Base-by-base conservation (phyloP, 2,888 invertebrate genomes). In the Argyresthia goedartella region DNA sequence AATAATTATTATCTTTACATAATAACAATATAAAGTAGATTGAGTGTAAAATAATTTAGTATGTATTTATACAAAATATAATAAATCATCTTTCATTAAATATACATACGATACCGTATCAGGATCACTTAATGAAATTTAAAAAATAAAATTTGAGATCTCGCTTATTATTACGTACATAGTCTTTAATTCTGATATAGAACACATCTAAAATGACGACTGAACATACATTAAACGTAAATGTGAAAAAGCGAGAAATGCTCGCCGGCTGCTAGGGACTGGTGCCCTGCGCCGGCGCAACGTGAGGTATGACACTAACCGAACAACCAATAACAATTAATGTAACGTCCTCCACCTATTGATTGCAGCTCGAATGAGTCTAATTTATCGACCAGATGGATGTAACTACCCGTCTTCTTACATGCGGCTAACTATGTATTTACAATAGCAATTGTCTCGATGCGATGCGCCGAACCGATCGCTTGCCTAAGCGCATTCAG, bases 131-230 rank as follows among this genome's bases (percentile, higher is more conserved):
- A 81, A 82, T 70, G 75, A 79, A 76, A 79, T 76, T 81, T 66
- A 76, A 85, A 82, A 81, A 81, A 25, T 25, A 25, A 84, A 85
- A 85, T 84, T 85, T 86, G 86, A 86, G 86, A 86, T 85, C 86
- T 85, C 82, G 84, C 86, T 86, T 85, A 85, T 80, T 80, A 81
- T 81, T 82, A 81, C 80, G 25, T 82, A 85, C 78, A 81, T 85
- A 84, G 84, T 84, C 85, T 84, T 84, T 82, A 25, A 79, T 77
- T 79, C 73, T 85, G 82, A 81, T 82, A 82, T 80, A 81, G 79
- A 84, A 81, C 78, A 80, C 76, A 77, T 74, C 81, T 84, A 84
- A 75, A 78, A 80, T 80, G 76, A 72, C 79, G 78, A 81, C 74
- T 80, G 79, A 79, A 79, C 72, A 69, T 71, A 76, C 69, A 79